Percentiles rank a stretch among this genome's conserved stretches.
Conservation (phyloP, 2,888 invertebrate genomes). For the Steinernema scapterisci region DNA sequence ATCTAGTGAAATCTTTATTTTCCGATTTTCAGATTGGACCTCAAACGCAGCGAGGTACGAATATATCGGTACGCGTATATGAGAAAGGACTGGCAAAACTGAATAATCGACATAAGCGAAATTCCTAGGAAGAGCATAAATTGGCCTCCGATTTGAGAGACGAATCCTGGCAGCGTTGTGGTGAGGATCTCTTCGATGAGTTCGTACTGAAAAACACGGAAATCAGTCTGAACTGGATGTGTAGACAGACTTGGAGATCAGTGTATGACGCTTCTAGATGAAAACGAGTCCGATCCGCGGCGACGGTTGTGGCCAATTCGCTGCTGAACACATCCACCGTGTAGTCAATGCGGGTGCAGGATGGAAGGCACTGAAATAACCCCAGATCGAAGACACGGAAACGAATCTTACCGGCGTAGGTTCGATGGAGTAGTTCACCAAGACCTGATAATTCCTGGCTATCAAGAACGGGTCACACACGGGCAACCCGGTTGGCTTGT, state of each 20-base stretch:
- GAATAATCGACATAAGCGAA: slow-evolving; percentile 42
- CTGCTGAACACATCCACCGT: slow-evolving; percentile 31
- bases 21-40: not conserved
- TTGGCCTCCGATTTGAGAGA: slow-evolving; percentile 46
- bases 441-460: slow-evolving; percentile 38
- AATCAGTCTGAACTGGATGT: not conserved
- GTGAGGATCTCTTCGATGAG: slow-evolving; percentile 43
- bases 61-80: not conserved
- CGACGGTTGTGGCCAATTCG: slow-evolving; percentile 14
- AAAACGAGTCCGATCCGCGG: slow-evolving; percentile 17
- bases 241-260: slow-evolving; percentile 28
- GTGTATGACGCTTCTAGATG: slow-evolving; percentile 37
- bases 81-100: slow-evolving; percentile 32
- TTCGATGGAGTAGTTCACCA: slow-evolving; percentile 31
- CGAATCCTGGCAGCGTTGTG: slow-evolving; percentile 46
- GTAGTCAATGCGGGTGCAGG: slow-evolving; percentile 17
- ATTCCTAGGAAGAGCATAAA: slow-evolving; percentile 44
- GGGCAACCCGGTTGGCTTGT: slow-evolving; percentile 27
- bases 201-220: slow-evolving; percentile 37
- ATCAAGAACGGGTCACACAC: slow-evolving; percentile 39
- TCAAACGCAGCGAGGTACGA: not conserved
- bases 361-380: slow-evolving; percentile 30
- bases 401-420: not conserved
- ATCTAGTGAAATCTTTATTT: no score
- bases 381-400: not conserved